Evolutionary conservation across 2,797 vertebrate genomes (phyloP), one percentile per base, ranked within the genome.

Genomic region (Propithecus deckenii): DNA sequence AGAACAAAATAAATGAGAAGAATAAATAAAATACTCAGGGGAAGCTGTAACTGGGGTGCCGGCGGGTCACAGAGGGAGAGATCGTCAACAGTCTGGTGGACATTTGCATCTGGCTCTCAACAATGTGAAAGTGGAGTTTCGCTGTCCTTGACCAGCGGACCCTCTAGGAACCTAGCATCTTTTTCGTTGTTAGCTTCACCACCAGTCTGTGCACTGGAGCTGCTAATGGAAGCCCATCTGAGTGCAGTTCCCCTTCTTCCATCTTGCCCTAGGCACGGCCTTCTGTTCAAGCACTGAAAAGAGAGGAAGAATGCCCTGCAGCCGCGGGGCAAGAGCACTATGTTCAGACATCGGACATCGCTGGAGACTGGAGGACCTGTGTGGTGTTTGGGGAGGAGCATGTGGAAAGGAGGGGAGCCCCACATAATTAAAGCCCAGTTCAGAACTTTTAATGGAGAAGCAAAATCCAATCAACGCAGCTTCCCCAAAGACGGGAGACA

Each of bases 391-490:
- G 75, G 46, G 32, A 86, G 38, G 84, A 46, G 48, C 8, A 1
- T n/a, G 22, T 35, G 38, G 86, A 43, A 20, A 55, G 61, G 65
- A 50, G 46, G 35, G 32, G 12, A 13, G 2, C n/a, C 22, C 0
- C 28, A 23, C 71, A 23, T 22, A 57, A 83, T 83, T 63, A 92
- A 95, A 94, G 71, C 48, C 78, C 94, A 65, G 14, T 18, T 38
- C 38, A 7, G 71, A 59, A 61, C 84, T 74, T 72, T n/a, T 32
- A 79, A 43, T 94, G 48, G n/a, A 87, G 25, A 95, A 88, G n/a
- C 95, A 74, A 92, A 88, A 61, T 41, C 38, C 22, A 75, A 28
- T 38, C 71, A 1, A 23, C 8, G 46, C 32, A 20, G 10, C 59
- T 76, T 78, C 61, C 94, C 86, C 32, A 13, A 52, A 84, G 86